Evolutionary conservation across 2,888 invertebrate genomes (phyloP).

Genomic region (Megamerina dolium): DNA sequence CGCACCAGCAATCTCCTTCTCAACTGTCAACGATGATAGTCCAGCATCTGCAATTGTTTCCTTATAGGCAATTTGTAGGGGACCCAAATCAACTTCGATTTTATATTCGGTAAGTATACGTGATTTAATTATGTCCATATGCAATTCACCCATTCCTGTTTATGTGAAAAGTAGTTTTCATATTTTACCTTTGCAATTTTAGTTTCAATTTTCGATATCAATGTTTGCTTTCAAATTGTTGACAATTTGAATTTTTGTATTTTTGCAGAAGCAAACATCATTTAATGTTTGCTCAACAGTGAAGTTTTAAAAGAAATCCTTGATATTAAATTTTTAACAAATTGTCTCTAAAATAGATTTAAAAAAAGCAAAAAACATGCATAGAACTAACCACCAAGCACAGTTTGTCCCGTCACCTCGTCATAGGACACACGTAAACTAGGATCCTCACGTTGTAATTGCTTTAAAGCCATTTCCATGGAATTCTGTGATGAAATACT

Average conservation of each 20-base stretch:
- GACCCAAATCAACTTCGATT: constrained; percentile 84
- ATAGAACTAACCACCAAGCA: constrained; percentile 62
- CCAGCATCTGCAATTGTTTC: constrained; percentile 58
- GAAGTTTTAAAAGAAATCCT: too few species aligned
- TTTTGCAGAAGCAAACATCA: too few species aligned
- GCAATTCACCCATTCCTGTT: constrained; percentile 96
- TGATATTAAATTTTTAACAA: too few species aligned
- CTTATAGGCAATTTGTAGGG: constrained; percentile 85
- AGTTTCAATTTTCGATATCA: too few species aligned
- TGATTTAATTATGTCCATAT: constrained; percentile 89
- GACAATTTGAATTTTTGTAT: too few species aligned
- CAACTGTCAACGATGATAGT: constrained; percentile 30
- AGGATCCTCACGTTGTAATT: constrained; percentile 86
- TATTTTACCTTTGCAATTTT: too few species aligned
- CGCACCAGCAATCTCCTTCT: constrained; percentile 47
- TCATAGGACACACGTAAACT: constrained; percentile 72
- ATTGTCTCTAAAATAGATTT: too few species aligned
- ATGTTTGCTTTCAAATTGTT: too few species aligned
- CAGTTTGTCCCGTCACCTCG: constrained; percentile 78
- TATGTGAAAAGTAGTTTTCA: too few species aligned
- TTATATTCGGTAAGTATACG: constrained; percentile 82
- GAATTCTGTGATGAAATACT: constrained; percentile 66
- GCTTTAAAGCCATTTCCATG: constrained; percentile 73
- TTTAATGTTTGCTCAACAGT: too few species aligned
- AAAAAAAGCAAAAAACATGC: not conserved